Evolutionary conservation across 2,113 vertebrate genomes (phyloP).

Genomic region (Merops nubicus): DNA sequence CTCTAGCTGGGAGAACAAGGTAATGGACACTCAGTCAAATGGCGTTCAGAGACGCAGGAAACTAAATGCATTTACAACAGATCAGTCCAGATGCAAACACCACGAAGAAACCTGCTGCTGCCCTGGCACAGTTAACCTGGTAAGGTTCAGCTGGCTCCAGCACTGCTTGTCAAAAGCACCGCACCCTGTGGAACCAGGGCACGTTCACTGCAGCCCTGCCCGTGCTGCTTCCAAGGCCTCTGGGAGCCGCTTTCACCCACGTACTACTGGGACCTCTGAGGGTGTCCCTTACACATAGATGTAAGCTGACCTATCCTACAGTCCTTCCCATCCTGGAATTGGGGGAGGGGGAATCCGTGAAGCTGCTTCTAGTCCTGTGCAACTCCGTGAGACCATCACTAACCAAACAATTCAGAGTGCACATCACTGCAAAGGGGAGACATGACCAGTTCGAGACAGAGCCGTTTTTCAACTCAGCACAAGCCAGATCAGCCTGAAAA

Average conservation of each 20-base stretch:
- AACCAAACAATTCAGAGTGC: not conserved
- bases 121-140: not conserved
- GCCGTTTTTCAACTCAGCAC: not conserved
- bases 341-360: rapidly evolving
- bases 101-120: not conserved
- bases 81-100: not conserved
- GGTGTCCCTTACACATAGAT: not conserved
- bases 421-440: rapidly evolving
- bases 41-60: not conserved
- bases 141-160: not conserved
- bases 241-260: not conserved
- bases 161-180: rapidly evolving
- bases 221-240: not conserved
- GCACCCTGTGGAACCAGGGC: rapidly evolving
- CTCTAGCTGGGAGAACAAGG: not conserved
- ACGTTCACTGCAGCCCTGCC: rapidly evolving
- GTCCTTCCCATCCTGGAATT: rapidly evolving
- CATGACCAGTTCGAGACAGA: not conserved
- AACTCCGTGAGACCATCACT: not conserved
- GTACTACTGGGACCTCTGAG: not conserved
- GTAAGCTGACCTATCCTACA: not conserved
- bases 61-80: not conserved
- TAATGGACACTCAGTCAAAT: too few species aligned
- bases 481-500: not conserved
- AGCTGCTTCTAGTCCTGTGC: not conserved